phyloP scores from a whole-genome alignment of 2,113 vertebrate genomes.

The Neogale vison region DNA sequence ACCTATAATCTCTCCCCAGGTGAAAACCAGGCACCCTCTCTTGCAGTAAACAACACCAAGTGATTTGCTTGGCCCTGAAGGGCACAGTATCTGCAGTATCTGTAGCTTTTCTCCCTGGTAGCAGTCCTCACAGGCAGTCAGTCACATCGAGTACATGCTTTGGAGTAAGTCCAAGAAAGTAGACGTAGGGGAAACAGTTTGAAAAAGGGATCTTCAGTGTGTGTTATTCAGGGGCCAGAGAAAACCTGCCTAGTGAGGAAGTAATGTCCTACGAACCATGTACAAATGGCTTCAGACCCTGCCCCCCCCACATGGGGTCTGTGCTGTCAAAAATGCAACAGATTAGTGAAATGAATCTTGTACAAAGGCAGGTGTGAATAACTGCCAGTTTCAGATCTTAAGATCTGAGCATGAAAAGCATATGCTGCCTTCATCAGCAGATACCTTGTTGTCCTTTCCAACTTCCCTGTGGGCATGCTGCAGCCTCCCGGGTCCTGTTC shows the following conservation, averaged over 20 bases:
- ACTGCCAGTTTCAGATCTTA: neutral
- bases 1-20: neutral
- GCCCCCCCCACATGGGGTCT: too few relatives aligned
- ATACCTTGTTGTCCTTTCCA: neutral
- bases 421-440: neutral
- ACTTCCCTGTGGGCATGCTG: neutral
- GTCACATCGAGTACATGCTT: neutral
- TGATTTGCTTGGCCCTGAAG: neutral
- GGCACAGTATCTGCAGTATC: neutral
- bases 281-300: neutral
- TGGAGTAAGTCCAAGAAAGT: neutral
- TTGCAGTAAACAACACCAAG: neutral
- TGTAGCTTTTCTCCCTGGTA: neutral
- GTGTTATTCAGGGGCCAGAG: neutral
- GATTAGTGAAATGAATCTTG: neutral
- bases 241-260: neutral
- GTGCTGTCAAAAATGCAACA: rapidly evolving
- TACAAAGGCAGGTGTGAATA: neutral
- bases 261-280: neutral
- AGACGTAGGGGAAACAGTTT: neutral
- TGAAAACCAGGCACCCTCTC: neutral
- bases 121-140: neutral
- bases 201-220: neutral
- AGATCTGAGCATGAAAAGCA: neutral
- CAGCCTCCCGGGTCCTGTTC: too few relatives aligned